phyloP scores from a whole-genome alignment of 2,888 invertebrate genomes.

The Latheticus oryzae region DNA sequence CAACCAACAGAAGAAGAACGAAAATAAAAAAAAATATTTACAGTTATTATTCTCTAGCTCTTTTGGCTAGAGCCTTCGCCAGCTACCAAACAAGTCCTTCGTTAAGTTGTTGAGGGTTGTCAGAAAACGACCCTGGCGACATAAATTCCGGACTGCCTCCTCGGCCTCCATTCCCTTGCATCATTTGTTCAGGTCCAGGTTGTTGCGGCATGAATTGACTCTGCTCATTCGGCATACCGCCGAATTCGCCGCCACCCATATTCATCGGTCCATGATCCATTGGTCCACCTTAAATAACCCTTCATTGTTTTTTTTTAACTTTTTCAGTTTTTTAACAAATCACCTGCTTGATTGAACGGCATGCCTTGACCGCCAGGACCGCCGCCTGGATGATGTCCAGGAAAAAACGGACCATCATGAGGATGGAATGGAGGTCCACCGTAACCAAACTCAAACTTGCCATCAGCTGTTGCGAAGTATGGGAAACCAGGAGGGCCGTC shows the following conservation, averaged over 20 bases:
- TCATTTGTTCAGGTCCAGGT: slow-evolving; percentile 73
- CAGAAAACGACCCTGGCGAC: slow-evolving; percentile 72
- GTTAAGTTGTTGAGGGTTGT: slow-evolving; percentile 79
- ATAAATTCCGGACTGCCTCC: slow-evolving; percentile 83
- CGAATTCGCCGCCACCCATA: slow-evolving; percentile 83
- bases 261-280: slow-evolving; percentile 77
- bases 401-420: slow-evolving; percentile 87
- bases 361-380: slow-evolving; percentile 67
- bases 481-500: slow-evolving; percentile 93
- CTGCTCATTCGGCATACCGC: slow-evolving; percentile 76
- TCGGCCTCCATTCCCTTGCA: slow-evolving; percentile 67
- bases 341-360: slow-evolving; percentile 81
- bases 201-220: slow-evolving; percentile 70
- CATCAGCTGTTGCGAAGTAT: slow-evolving; percentile 84
- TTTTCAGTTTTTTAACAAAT: slow-evolving; percentile 53
- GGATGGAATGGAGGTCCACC: slow-evolving; percentile 86
- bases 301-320: neutral
- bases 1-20: too few relatives aligned
- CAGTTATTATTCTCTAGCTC: slow-evolving; percentile 62
- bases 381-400: slow-evolving; percentile 80
- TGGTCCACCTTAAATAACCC: slow-evolving; percentile 72
- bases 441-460: slow-evolving; percentile 92
- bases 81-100: slow-evolving; percentile 82
- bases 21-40: too few relatives aligned
- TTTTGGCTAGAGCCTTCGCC: slow-evolving; percentile 66